Percentiles rank a stretch among this genome's conserved stretches.
phyloP scores from a whole-genome alignment of 2,797 vertebrate genomes.

The Holocentrus rufus region DNA sequence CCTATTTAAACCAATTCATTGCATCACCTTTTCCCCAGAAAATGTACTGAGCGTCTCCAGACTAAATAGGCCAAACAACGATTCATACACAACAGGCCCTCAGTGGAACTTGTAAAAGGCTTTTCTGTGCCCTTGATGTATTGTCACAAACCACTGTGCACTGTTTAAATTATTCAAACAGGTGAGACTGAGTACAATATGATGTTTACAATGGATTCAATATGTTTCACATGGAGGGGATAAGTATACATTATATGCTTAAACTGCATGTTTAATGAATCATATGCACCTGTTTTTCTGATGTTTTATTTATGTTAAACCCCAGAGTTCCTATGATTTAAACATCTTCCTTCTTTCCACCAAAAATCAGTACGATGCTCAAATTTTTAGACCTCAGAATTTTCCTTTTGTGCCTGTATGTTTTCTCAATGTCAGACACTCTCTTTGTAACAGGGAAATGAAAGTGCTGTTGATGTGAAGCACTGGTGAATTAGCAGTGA shows the following conservation, averaged over 20 bases:
- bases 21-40: no score
- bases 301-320: no score
- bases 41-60: no score
- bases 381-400: neutral
- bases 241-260: no score
- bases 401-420: neutral
- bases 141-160: neutral
- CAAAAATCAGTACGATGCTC: neutral
- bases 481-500: neutral
- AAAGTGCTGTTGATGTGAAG: neutral
- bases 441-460: neutral
- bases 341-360: neutral
- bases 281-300: no score
- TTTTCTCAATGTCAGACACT: neutral
- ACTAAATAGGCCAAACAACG: neutral
- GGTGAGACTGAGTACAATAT: no score
- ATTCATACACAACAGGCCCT: neutral
- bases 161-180: no score
- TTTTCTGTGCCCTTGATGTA: neutral
- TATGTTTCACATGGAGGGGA: no score
- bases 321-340: neutral
- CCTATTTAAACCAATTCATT: no score
- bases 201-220: no score
- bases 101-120: neutral
- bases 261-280: no score